Evolutionary conservation across 2,888 invertebrate species (phyloP), one percentile per base, ranked within the genome.

Genomic region (Agriopis leucophaearia): DNA sequence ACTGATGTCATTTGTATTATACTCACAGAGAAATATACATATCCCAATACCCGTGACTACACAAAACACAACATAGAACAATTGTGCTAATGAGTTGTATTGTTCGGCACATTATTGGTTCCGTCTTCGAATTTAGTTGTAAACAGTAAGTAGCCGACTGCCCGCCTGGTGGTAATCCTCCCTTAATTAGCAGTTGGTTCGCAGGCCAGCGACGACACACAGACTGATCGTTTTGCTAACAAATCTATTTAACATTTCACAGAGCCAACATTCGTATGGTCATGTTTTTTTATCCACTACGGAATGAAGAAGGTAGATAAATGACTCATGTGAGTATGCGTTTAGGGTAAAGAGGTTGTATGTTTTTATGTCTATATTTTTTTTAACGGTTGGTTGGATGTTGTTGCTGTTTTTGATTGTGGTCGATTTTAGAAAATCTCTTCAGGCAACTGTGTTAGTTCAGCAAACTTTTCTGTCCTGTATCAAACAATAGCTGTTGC

Each of bases 121-220:
- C 88, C 89, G 89, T 89, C 90, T 92, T 88, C 83, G 87, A 86
- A 86, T 85, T 82, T 83, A 84, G 89, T 87, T 88, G 90, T 88
- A 88, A 90, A 89, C 91, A 89, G 88, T 86, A 88, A 91, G 90
- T 87, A 89, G 87, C 83, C 81, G 86, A 81, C 84, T 68, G 85
- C 81, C 84, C 86, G 86, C 83, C 84, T 81, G 88, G 84, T 87
- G 81, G 90, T 93, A 93, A 93, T 93, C 93, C 92, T 79, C 84
- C 83, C 87, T 89, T 94, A 92, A 94, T 94, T 94, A 94, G 89
- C 87, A 89, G 89, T 86, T 86, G 87, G 87, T 87, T 82, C 85
- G 82, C 83, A 84, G 82, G 74, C 62, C 64, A 56, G 66, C 64
- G 76, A 75, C 64, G 80, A 87, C 86, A 86, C 80, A 87, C 84